Base-by-base conservation (phyloP, 1,140 invertebrate genomes). In the Riptortus pedestris region DNA sequence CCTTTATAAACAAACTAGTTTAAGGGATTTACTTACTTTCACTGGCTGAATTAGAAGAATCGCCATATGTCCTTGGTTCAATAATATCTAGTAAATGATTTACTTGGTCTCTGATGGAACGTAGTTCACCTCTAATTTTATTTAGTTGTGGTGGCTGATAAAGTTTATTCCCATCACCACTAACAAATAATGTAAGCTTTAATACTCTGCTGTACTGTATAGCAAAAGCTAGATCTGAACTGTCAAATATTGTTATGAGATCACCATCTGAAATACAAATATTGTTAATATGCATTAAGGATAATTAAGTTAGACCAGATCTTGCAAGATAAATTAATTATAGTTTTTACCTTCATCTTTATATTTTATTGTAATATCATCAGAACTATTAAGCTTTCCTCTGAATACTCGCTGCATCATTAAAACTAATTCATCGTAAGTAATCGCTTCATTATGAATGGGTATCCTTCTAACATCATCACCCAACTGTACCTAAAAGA, bases 371-470 rank as follows among this genome's bases (percentile, higher is more conserved):
- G 78, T 80, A 61, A 88, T 80, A 68, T 88, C 85, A 78, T 87
- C 85, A 69, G 78, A 80, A 26, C 78, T 79, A 43, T 73, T 77
- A 4, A 88, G 71, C 71, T 84, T 81, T 12, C 83, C 84, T 38
- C 80, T 71, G 72, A 86, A 88, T 3, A 88, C 83, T 67, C 86
- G 72, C 72, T 87, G 84, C 85, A 88, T 86, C 86, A 88, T 88
- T 16, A 88, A 74, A 43, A 88, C 78, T 18, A 88, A 71, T 74
- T 88, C 86, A 77, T 88, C 85, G 73, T 85, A 87, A 2, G 85
- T 88, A 62, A 88, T 83, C 43, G 87, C 85, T 72, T 87, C 85
- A 77, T 88, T 88, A 71, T 87, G 83, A 59, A 88, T 87, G 2
- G 85, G 83, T 66, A 87, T 85, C 61, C 84, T 75, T 12, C 86